Evolutionary conservation across 2,113 vertebrate species (phyloP), one percentile per base, ranked within the genome.

Genomic region (Turnix velox): DNA sequence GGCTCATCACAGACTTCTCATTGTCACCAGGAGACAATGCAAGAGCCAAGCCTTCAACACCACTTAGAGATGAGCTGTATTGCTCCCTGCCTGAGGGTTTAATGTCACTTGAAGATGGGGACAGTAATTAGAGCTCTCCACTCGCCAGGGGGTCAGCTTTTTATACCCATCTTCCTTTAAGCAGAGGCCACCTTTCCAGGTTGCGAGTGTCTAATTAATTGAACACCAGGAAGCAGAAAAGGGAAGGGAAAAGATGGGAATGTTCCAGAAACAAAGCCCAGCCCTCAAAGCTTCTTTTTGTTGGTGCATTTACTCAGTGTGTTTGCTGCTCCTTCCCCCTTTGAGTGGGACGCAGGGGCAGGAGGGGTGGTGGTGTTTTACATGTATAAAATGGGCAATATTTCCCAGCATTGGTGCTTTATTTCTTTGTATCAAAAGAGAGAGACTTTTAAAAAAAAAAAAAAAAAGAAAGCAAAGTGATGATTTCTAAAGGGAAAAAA

Each of bases 381-480:
- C 49, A 63, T 49, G 2, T 49, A 43, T 18, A 27, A 78, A 93
- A 72, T 0, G 4, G 31, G 37, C 62, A 61, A 9, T 57, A 72
- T 89, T 81, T 43, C 15, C 79, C 69, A 69, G 58, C 33, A 13
- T 73, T 89, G 88, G 23, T 59, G 17, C 39, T 84, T 74, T 74
- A 48, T 76, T 91, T 92, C 40, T 72, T 86, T 91, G 52, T 62
- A 91, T 94, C 81, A 93, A 92, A 94, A 54, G 62, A 95, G n/a
- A 66, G 43, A 84, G 8, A 58, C 2, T 8, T 25, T 17, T 18
- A 42, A 71, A 54, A 33, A 73, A 57, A 68, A 33, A 73, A 57
- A 68, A 39, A 18, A 45, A 17, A 4, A 17, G 27, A 42, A 62
- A 62, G 24, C 5, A 85, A 78, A 87, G 42, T 18, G 71, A 51